These are phyloP conservation scores for Pristionchus exspectatus DNA, from an alignment of 2,888 invertebrate genomes.

Conservation along the genomic window DNA sequence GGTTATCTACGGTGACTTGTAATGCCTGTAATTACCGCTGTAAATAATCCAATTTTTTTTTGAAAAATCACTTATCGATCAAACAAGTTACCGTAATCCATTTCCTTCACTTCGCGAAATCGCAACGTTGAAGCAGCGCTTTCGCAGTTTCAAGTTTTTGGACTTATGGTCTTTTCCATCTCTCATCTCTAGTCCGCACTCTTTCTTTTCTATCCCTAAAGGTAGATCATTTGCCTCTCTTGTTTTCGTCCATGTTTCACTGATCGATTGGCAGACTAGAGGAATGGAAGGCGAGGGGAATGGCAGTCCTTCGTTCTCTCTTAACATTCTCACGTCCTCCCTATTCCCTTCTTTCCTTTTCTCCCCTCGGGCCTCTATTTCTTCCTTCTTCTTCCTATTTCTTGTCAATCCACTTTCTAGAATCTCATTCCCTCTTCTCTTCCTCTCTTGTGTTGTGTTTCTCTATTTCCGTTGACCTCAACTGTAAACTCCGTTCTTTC, in stretches of 20 bases:
- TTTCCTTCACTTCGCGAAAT: neutral
- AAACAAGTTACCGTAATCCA: too few species aligned
- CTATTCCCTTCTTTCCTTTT: neutral
- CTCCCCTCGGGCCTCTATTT: neutral
- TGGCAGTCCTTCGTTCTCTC: slow-evolving; percentile 21
- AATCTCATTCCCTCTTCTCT: neutral
- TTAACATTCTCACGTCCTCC: slow-evolving; percentile 29
- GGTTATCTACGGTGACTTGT: too few species aligned
- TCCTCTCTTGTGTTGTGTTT: neutral
- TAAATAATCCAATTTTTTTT: too few species aligned
- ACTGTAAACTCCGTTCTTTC: slow-evolving; percentile 7
- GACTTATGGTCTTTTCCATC: neutral
- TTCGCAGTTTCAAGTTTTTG: neutral
- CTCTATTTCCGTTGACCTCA: slow-evolving; percentile 13
- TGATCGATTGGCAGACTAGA: neutral
- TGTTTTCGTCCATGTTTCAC: slow-evolving; percentile 23
- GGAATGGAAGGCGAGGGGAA: slow-evolving; percentile 19
- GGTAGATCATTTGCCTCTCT: slow-evolving; percentile 20
- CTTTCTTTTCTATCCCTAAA: neutral
- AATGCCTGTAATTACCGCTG: too few species aligned
- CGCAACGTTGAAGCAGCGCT: neutral
- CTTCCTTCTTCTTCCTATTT: slow-evolving; percentile 12
- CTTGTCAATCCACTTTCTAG: neutral
- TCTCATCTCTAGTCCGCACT: neutral
- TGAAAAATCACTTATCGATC: too few species aligned